Evolutionary conservation across 2,113 vertebrate species (phyloP), one percentile per base, ranked within the genome.

Genomic region (Cricetomys ansorgei): DNA sequence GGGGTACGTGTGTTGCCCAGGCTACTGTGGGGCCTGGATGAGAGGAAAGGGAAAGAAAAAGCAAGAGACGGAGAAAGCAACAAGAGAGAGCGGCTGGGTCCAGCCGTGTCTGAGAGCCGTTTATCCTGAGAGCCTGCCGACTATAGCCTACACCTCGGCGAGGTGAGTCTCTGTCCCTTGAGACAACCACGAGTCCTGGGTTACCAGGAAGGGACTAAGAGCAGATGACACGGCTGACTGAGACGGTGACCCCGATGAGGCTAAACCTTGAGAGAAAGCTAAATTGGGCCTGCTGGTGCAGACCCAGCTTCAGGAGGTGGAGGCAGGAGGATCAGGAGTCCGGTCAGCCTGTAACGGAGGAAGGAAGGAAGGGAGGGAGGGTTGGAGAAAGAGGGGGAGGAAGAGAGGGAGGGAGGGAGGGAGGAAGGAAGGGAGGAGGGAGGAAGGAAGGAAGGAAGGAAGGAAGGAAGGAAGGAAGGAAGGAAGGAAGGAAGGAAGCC

Each of bases 41-140:
- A 87, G 64, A 34, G 21, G 17, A 31, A 88, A 92, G 37, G 70
- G 45, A 37, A 75, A 72, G 43, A 19, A 48, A 62, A 62, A 12
- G 17, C 29, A 43, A 16, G 65, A 62, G 77, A 45, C 7, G 13
- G n/a, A 45, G n/a, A 17, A 0, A 7, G 29, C 0, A 34, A n/a
- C 17, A 55, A 27, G 53, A 21, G 34, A 23, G 37, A n/a, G 21
- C 1, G 21, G 55, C 92, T 83, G 65, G 95, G 89, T 70, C 73
- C 91, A 77, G 64, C 95, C 6, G 9, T 37, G 50, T 89, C 95
- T 79, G 92, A 95, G 77, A 83, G 53, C 73, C 50, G 13, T n/a
- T 12, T 34, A 73, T 86, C 92, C 77, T 11, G 25, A 72, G 27
- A 75, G n/a, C 29, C 89, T 72, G 1, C 16, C n/a, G n/a, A n/a